Conservation (phyloP, 1,140 invertebrate species). For the Lerema accius region DNA sequence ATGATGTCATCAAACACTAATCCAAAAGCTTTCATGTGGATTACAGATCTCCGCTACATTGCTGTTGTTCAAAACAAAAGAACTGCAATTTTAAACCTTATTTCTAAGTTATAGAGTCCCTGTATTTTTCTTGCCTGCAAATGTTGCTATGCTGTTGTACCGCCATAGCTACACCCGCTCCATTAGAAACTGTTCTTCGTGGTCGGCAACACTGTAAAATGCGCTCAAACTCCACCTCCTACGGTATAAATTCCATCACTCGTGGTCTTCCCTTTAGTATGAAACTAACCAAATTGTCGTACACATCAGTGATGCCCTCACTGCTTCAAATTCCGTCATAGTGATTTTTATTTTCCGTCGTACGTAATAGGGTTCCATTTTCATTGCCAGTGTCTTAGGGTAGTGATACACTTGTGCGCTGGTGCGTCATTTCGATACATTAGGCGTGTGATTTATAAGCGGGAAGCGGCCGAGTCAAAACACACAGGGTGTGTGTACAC, state of each 20-base stretch:
- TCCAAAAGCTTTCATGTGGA: slow-evolving; percentile 82
- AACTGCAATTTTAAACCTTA: slow-evolving; percentile 47
- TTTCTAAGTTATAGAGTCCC: slow-evolving; percentile 9
- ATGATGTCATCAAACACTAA: slow-evolving; percentile 83
- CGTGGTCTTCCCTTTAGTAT: neutral
- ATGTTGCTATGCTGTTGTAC: slow-evolving; percentile 20
- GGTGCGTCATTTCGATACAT: slow-evolving; percentile 76
- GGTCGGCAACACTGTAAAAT: slow-evolving; percentile 30
- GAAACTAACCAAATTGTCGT: neutral
- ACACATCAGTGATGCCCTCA: slow-evolving; percentile 12
- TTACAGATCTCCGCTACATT: slow-evolving; percentile 51
- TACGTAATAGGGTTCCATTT: slow-evolving; percentile 31
- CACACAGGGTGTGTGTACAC: slow-evolving; percentile 53
- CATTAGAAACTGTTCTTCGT: slow-evolving; percentile 49
- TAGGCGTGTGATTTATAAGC: slow-evolving; percentile 78
- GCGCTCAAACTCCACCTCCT: neutral
- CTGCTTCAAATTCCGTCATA: neutral
- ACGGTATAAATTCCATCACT: slow-evolving; percentile 14
- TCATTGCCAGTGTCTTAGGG: slow-evolving; percentile 35
- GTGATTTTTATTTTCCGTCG: slow-evolving; percentile 22
- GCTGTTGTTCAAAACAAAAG: neutral
- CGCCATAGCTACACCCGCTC: slow-evolving; percentile 35
- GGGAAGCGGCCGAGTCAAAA: slow-evolving; percentile 76
- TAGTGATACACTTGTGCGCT: slow-evolving; percentile 50
- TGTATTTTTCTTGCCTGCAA: slow-evolving; percentile 25